Conservation (phyloP, 2,797 vertebrate genomes). For the Taenioides sp. region DNA sequence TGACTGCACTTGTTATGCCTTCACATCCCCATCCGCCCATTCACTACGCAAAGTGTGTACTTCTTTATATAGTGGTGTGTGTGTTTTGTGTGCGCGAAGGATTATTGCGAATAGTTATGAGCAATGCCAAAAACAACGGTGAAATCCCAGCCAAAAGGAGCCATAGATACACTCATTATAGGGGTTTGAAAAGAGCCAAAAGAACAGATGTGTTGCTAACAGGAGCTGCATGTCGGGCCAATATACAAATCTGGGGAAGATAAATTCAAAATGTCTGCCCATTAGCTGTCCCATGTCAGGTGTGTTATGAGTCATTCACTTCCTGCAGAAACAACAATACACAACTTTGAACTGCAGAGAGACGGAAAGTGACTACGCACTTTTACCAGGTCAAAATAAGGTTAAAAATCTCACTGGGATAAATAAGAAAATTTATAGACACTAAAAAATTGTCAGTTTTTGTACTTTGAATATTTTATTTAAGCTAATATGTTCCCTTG, state of each 20-base stretch:
- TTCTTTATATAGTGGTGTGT: not conserved
- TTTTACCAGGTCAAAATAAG: not conserved
- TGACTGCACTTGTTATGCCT: constrained; percentile 58
- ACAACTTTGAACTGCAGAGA: not conserved
- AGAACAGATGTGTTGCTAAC: constrained; percentile 45
- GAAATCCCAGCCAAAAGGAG: constrained; percentile 26
- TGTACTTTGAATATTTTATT: not conserved
- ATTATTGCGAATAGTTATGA: constrained; percentile 42
- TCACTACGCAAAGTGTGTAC: constrained; percentile 39
- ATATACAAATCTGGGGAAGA: constrained; percentile 16
- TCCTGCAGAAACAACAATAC: constrained; percentile 9
- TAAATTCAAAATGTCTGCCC: constrained; percentile 6
- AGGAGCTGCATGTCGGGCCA: constrained; percentile 23
- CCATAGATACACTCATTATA: constrained; percentile 34
- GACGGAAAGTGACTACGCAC: not conserved
- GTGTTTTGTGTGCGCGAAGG: constrained; percentile 33
- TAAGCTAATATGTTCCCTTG: not conserved
- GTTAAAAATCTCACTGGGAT: not conserved
- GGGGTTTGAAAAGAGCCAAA: constrained; percentile 35
- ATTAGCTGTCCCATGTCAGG: constrained; percentile 8
- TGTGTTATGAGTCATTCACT: constrained; percentile 22
- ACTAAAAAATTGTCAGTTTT: not conserved
- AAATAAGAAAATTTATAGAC: not conserved
- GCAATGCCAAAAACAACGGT: constrained; percentile 34
- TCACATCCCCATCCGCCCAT: constrained; percentile 48